Base-by-base conservation (phyloP, 2,797 vertebrate species). In the Sebastes glaucus region DNA sequence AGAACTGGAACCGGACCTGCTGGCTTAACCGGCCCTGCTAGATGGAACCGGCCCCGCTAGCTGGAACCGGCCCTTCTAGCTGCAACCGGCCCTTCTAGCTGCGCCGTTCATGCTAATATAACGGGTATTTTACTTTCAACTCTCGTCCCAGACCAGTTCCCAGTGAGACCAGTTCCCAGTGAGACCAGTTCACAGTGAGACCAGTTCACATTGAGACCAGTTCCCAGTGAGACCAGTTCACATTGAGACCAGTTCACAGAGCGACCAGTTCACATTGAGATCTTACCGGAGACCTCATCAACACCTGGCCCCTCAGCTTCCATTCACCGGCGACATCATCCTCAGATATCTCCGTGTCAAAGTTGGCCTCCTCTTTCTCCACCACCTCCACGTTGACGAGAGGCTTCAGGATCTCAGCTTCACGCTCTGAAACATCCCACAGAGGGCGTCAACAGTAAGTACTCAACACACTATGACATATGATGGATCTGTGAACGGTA, bases 281-380 rank as follows among this genome's bases (percentile, higher is more conserved):
- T 38, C 90, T 82, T 78, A 93, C 99, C 89, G 98, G 98, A 35
- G 99, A 97, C 82, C 98, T 96, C 35, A 95, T 94, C 80, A 99
- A 85, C 67, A 95, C 84, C 85, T 98, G 97, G 81, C 98, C 99
- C 92, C 96, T 97, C 71, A 99, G 95, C 84, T 99, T 99, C 99
- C 99, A 99, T 88, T 99, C 96, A 57, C 98, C 98, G 18, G 90
- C 90, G 65, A 99, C 77, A 52, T 99, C 99, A 0, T 95, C 96
- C 80, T 99, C 98, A 6, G 98, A 98, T 91, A 99, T 99, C 89
- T 99, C 99, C 11, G 97, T 96, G 67, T 99, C 95, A 87, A 99
- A 99, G 91, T 85, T 96, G 76, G 97, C 98, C 23, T 97, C 98
- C 84, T 98, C 97, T 88, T 99, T 99, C 92, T 99, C 99, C 3